Evolutionary conservation across 1,140 invertebrate species (phyloP).

Genomic region (Melipona quadrifasciata): DNA sequence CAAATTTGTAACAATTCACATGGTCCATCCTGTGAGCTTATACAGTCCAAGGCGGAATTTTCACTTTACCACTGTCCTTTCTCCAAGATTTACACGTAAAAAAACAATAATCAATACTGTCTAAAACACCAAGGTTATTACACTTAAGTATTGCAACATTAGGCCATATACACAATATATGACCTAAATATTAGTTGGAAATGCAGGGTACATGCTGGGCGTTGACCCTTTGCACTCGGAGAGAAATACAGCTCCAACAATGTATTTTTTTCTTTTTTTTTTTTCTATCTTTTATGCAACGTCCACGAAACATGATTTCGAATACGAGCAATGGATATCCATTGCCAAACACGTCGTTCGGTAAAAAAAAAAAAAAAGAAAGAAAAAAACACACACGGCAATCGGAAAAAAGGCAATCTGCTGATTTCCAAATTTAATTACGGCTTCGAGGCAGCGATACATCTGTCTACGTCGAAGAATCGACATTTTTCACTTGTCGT

Average conservation of each 20-base stretch:
- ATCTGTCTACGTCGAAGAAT: neutral
- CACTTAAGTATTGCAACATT: slow-evolving; percentile 75
- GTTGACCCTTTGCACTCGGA: slow-evolving; percentile 73
- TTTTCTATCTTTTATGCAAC: neutral
- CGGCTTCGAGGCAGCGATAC: neutral
- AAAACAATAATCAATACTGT: slow-evolving; percentile 76
- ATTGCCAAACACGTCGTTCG: neutral
- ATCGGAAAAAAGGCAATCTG: neutral
- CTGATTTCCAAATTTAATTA: neutral
- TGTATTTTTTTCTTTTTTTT: neutral
- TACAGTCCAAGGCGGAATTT: slow-evolving; percentile 31
- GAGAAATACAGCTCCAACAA: slow-evolving; percentile 73
- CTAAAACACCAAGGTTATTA: slow-evolving; percentile 78
- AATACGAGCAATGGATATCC: neutral
- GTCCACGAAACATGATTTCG: neutral
- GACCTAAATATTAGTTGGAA: slow-evolving; percentile 52
- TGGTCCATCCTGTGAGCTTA: slow-evolving; percentile 30
- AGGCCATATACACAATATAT: slow-evolving; percentile 64
- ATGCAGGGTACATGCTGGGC: slow-evolving; percentile 77
- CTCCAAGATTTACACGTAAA: slow-evolving; percentile 68
- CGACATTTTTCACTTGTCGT: neutral
- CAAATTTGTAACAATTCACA: slow-evolving; percentile 24
- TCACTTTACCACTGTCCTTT: slow-evolving; percentile 39
- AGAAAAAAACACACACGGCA: neutral
- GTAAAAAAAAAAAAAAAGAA: neutral